phyloP scores from a whole-genome alignment of 2,888 invertebrate species.

The Dyspetes luteomarginatus region DNA sequence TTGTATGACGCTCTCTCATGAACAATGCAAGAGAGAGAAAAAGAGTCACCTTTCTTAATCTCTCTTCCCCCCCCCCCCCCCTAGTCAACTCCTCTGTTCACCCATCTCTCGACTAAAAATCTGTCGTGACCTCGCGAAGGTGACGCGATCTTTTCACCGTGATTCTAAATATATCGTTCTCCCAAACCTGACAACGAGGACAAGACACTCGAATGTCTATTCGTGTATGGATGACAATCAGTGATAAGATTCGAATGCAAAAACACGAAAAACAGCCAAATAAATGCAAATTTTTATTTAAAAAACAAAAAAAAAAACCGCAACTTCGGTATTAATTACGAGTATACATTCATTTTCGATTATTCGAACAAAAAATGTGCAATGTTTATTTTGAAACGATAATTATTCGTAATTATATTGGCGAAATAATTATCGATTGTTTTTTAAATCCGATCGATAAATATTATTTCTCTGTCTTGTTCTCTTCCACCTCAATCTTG shows the following conservation, averaged over 20 bases:
- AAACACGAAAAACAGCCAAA: not conserved
- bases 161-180: conserved; percentile 51
- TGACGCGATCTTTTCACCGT: conserved; percentile 54
- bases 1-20: conserved; percentile 12
- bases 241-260: not conserved
- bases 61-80: conserved; percentile 2
- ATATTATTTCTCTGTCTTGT: too few relatives aligned
- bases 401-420: too few relatives aligned
- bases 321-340: too few relatives aligned
- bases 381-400: too few relatives aligned
- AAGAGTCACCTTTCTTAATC: conserved; percentile 9
- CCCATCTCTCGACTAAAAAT: not conserved
- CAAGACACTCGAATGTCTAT: not conserved
- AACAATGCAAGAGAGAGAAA: conserved; percentile 19
- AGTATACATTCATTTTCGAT: too few relatives aligned
- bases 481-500: too few relatives aligned
- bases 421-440: too few relatives aligned
- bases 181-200: not conserved
- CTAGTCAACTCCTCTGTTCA: not conserved
- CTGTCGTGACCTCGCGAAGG: conserved; percentile 43
- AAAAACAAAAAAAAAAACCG: not conserved
- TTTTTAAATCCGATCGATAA: too few relatives aligned
- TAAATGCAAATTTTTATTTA: not conserved
- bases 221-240: not conserved
- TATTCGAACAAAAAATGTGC: too few relatives aligned